Base-by-base conservation (phyloP, 1,140 invertebrate species). In the Drosophila orosa region DNA sequence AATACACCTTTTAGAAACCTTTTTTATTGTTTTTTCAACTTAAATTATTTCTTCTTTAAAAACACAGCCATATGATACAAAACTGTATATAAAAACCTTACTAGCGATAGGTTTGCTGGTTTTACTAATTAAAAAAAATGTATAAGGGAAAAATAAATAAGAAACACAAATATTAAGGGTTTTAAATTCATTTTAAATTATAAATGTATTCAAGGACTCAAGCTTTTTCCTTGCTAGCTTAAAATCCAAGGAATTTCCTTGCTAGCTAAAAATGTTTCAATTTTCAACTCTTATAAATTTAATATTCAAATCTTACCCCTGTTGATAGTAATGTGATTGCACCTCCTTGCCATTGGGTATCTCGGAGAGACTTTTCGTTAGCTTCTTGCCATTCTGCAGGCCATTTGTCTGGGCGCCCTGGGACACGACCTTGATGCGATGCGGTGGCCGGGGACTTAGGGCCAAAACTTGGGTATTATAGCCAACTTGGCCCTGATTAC, bases 341-440 rank as follows among this genome's bases (percentile, higher is more conserved):
- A 66, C 39, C 3, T 90, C 80, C 66, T 76, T 78, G 58, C 92
- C 82, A 48, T 84, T 78, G 56, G 89, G 89, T 24, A 96, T 96
- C 92, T 97, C 96, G 1, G 96, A 97, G 78, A 95, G 96, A 74
- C 96, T 97, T 92, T 97, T 97, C 15, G 95, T 95, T 48, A 97
- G 92, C 92, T 95, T 96, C 68, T 96, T 93, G 17, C 94, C 94
- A 76, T 94, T 93, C 25, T 95, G 92, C 22, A 95, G 93, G 2
- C 96, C 96, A 92, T 97, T 97, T 2, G 97, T 97, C 92, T 97
- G 97, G 8, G 97, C 96, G 22, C 96, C 96, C 91, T 97, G 96
- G 4, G 96, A 97, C 22, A 97, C 96, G 95, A 97, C 97, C 91
- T 96, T 96, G 39, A 97, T 96, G 94, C 95, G 84, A 91, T 95